Evolutionary conservation across 2,797 vertebrate species (phyloP), one percentile per base, ranked within the genome.

Genomic region (Hoplostethus mediterraneus): DNA sequence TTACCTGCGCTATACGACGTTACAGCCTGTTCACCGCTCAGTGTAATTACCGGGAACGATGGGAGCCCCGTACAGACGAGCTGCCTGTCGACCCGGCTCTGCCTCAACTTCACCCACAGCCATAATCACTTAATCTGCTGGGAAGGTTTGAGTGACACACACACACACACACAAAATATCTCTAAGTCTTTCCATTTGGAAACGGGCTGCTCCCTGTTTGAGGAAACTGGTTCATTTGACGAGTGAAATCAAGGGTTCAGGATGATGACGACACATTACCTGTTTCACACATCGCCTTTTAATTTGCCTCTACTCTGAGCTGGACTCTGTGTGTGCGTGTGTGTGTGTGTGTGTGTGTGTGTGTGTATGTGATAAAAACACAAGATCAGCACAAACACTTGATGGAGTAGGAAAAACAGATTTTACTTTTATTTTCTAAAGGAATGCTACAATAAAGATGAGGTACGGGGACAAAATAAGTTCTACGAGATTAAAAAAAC

Each of bases 21-120:
- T 16, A 38, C 16, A 48, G 55, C 11, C 60, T 54, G 70, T 47
- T 70, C 53, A 13, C 64, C n/a, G 69, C 68, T 74, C 76, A 56
- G 60, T 42, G 71, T 28, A 75, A 77, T 75, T 59, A 75, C 54
- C 21, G 45, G 56, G 68, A 73, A 58, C 38, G 64, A 84, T 73
- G 71, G 64, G 53, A 47, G 67, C 7, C 6, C 2, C 38, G 8
- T 8, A 8, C 38, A 40, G 38, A 2, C 38, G 38, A 69, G 63
- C 59, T 59, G 74, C 55, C 49, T 17, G 62, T 72, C 71, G 64
- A 54, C 14, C 70, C 71, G 51, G 63, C 63, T 49, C 21, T 3
- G 4, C 56, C 64, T 77, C 68, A 40, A n/a, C 64, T 51, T 8
- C 70, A 75, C 55, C 44, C 54, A 72, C 45, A 31, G 52, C 17